Base-by-base conservation (phyloP, 1,140 invertebrate genomes). In the Episyrphus balteatus region DNA sequence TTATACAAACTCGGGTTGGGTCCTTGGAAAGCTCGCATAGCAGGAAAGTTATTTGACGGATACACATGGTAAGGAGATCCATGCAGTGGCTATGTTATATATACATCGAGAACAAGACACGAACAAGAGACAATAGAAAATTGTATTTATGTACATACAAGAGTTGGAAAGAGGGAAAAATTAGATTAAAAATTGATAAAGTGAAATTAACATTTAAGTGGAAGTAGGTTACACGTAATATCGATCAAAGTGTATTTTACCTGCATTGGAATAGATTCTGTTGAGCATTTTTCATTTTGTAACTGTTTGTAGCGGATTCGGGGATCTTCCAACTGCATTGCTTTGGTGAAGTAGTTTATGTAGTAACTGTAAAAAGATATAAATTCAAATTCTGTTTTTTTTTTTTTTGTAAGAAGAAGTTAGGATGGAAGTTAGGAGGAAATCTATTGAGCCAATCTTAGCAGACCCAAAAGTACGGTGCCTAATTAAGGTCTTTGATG, bases 301-400 rank as follows among this genome's bases (percentile, higher is more conserved):
- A 61, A 68, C 50, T 76, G 75, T 57, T 74, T 75, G 56, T 78
- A 80, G 55, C 70, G 70, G 32, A 74, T 59, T 48, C 79, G 69
- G 17, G 79, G 79, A 70, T 81, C 78, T 68, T 82, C 79, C 77
- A 81, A 79, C 68, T 79, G 78, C 60, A 80, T 82, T 26, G 75
- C 77, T 67, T 79, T 80, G 42, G 74, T 83, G 47, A 79, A 73
- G 67, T 86, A 82, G 72, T 85, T 83, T 57, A 86, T 78, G 63
- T 81, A 86, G 67, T 85, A 86, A 54, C 83, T 86, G 66, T 31
- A 58, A 55, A 38, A 45, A 41, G 37, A 48, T 18, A 50, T 1
- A 26, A 33, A 39, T 26, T 26, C 8, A n/a, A n/a, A n/a, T n/a
- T n/a, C n/a, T n/a, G n/a, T n/a, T n/a, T n/a, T n/a, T n/a, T n/a